Evolutionary conservation across 2,888 invertebrate species (phyloP).

Genomic region (Andrena dorsata): DNA sequence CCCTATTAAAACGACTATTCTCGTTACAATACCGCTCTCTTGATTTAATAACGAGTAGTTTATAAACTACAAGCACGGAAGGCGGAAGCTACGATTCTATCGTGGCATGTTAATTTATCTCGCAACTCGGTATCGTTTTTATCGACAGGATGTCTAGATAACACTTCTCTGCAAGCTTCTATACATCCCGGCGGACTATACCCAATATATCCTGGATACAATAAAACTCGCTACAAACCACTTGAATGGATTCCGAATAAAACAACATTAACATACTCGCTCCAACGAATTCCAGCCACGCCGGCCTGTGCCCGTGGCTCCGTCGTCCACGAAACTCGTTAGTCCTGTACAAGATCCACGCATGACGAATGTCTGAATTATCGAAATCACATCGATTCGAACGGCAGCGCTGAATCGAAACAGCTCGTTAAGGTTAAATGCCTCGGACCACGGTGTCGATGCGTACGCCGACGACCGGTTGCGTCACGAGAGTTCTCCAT

Average conservation of each 20-base stretch:
- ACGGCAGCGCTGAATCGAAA: too few relatives aligned
- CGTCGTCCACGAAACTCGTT: background rate
- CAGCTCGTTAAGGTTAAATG: too few relatives aligned
- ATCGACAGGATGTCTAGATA: constrained; percentile 24
- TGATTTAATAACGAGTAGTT: background rate
- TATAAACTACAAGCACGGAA: background rate
- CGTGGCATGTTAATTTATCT: constrained; percentile 16
- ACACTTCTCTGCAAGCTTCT: background rate
- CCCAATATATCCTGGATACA: background rate
- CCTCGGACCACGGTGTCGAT: too few relatives aligned
- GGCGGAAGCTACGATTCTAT: background rate
- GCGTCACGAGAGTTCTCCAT: background rate
- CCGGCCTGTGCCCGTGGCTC: background rate
- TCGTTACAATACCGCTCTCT: too few relatives aligned
- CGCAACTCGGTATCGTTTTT: constrained; percentile 9
- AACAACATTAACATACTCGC: background rate
- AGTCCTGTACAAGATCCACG: background rate
- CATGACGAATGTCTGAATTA: background rate
- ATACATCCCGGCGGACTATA: background rate
- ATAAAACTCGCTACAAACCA: background rate
- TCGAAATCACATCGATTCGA: background rate
- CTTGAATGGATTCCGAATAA: constrained; percentile 2
- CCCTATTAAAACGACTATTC: too few relatives aligned
- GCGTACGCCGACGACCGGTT: background rate
- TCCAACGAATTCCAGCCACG: background rate